Evolutionary conservation across 2,113 vertebrate species (phyloP), one percentile per base, ranked within the genome.

Genomic region (Elachura formosa): DNA sequence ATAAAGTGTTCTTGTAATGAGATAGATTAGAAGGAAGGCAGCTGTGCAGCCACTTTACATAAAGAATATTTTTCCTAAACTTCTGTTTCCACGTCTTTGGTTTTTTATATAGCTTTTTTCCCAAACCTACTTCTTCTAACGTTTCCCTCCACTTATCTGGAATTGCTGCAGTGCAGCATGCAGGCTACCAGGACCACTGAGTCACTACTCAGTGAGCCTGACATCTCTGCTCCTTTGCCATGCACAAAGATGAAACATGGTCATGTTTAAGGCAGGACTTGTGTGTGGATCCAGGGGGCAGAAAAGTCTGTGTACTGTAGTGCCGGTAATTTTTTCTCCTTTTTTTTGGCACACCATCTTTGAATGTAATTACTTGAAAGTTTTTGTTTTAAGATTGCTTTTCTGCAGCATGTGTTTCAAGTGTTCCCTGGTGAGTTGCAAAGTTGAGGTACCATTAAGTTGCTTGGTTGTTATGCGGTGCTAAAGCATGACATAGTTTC

Each of bases 1-100:
- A 91, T 85, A 52, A 96, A 95, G 55, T 51, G 71, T 85, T 91
- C 82, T 74, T 95, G 55, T 86, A 36, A 26, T 84, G 93, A 85
- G 36, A 75, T 26, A 71, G 76, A 55, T 84, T 41, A 69, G 36
- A 63, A 40, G 38, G 38, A 94, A 78, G 19, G 54, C 41, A 80
- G 69, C 34, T 89, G 45, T 26, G 28, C 71, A 93, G 17, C 6
- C 55, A 33, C 73, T 81, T 88, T 63, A 33, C 28, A 14, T 74
- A 72, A 71, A 45, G 40, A 79, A 19, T 6, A 0, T 49, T 23
- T 69, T 80, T 64, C 33, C 2, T 3, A 80, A 87, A 75, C 19
- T 38, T 45, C 15, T 4, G 0, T 87, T 86, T 75, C 23, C 14
- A 23, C 26, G 9, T 48, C 49, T 78, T 45, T 43, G 11, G 1